A percentile compares a stretch with the other conserved stretches of the same genome.
These are phyloP conservation scores for Exephanes ischioxanthus DNA, from an alignment of 2,888 invertebrate species.

Conservation along the genomic window DNA sequence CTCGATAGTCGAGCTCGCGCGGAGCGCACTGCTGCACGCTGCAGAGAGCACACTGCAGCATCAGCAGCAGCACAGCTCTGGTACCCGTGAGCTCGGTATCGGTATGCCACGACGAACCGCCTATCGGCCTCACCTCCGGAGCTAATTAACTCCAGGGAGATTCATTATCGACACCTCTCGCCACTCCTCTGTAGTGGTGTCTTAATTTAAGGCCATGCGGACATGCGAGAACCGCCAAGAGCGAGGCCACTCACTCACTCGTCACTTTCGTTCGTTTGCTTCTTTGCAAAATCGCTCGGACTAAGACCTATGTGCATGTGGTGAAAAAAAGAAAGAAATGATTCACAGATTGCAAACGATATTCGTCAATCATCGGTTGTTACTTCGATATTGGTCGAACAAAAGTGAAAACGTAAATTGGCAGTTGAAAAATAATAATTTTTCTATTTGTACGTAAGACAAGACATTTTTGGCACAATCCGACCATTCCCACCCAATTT, in stretches of 20 bases:
- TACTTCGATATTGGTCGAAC: background rate
- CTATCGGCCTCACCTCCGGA: slow-evolving; percentile 79
- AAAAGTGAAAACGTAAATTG: background rate
- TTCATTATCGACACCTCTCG: slow-evolving; percentile 83
- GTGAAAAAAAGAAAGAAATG: background rate
- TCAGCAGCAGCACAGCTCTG: slow-evolving; percentile 5
- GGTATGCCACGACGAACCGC: slow-evolving; percentile 81
- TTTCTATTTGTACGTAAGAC: background rate
- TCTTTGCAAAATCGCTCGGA: slow-evolving; percentile 62
- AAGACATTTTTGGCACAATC: background rate
- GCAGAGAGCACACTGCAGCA: slow-evolving; percentile 10
- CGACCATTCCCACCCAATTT: background rate
- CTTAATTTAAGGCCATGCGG: slow-evolving; percentile 76
- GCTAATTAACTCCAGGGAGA: slow-evolving; percentile 82
- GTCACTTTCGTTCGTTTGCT: background rate
- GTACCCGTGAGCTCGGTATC: slow-evolving; percentile 74
- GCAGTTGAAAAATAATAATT: background rate
- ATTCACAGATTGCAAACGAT: background rate
- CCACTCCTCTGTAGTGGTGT: slow-evolving; percentile 72
- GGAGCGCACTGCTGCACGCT: slow-evolving; percentile 38
- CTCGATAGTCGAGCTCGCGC: slow-evolving; percentile 48
- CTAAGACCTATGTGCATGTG: background rate
- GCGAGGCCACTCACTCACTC: slow-evolving; percentile 65
- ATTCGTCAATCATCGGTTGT: background rate
- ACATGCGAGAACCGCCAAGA: slow-evolving; percentile 42